phyloP scores from a whole-genome alignment of 2,888 invertebrate genomes.

The Andrena marginata region DNA sequence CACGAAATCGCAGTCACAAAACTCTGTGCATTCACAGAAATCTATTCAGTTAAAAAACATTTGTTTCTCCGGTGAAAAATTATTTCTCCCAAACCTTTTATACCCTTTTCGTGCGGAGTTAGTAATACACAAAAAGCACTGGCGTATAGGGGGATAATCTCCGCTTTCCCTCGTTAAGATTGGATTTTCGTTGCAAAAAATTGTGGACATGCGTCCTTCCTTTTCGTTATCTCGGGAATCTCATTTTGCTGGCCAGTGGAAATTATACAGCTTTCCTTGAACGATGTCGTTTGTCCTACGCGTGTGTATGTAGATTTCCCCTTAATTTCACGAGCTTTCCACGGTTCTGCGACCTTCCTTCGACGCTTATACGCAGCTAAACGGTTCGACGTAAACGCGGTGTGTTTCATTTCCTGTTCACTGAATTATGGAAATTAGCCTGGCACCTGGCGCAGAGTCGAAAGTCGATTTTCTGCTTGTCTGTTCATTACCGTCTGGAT shows the following conservation, averaged over 20 bases:
- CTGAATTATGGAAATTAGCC: conserved; percentile 41
- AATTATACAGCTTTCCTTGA: conserved; percentile 13
- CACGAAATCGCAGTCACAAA: neutral
- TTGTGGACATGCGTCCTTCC: neutral
- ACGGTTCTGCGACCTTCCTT: neutral
- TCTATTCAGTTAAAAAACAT: neutral
- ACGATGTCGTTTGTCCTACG: neutral
- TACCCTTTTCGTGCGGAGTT: neutral
- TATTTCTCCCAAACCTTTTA: neutral
- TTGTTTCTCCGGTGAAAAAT: neutral
- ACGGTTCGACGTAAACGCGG: conserved; percentile 2
- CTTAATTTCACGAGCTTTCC: conserved; percentile 13
- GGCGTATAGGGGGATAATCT: neutral
- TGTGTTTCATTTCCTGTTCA: conserved; percentile 24
- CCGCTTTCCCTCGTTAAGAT: conserved; percentile 3
- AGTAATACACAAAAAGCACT: too few relatives aligned
- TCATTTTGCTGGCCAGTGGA: conserved; percentile 25
- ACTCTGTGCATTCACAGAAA: neutral
- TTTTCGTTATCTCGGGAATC: conserved; percentile 6
- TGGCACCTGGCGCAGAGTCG: conserved; percentile 1
- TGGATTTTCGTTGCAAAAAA: conserved; percentile 6
- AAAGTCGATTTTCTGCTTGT: conserved; percentile 39
- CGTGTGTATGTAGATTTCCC: neutral
- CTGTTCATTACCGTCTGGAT: conserved; percentile 24
- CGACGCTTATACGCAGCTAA: neutral